These are phyloP conservation scores for Oreochromis tanganicae DNA, from an alignment of 2,113 vertebrate genomes.

Conservation along the genomic window DNA sequence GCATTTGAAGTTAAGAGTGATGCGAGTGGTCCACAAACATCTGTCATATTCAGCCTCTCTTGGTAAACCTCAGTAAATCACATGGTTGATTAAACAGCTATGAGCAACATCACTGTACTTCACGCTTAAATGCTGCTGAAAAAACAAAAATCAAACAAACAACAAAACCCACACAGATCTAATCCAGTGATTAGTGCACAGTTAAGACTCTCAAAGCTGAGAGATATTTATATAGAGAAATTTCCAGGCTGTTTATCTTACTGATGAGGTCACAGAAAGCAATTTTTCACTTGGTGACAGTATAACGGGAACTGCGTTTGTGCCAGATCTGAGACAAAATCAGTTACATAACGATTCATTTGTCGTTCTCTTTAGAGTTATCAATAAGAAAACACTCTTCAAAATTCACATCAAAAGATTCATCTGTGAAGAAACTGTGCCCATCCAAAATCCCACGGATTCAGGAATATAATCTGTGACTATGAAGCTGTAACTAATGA, in stretches of 20 bases:
- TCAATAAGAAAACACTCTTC: background rate
- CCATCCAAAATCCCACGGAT: background rate
- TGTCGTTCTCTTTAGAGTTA: background rate
- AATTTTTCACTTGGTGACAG: background rate
- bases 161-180: background rate
- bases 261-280: background rate
- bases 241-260: background rate
- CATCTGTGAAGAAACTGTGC: background rate
- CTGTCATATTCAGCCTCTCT: background rate
- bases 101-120: background rate
- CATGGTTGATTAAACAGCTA: background rate
- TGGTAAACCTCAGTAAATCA: background rate
- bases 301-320: background rate
- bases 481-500: background rate
- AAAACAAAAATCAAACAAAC: background rate
- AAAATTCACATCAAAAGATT: background rate
- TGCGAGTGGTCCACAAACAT: background rate
- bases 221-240: background rate
- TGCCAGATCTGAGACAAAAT: background rate
- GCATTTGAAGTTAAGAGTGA: background rate
- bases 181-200: background rate
- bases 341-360: fast-evolving
- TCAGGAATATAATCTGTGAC: background rate
- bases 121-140: background rate
- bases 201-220: background rate